Conservation (phyloP, 2,113 vertebrate species). For the Entomyzon cyanotis region DNA sequence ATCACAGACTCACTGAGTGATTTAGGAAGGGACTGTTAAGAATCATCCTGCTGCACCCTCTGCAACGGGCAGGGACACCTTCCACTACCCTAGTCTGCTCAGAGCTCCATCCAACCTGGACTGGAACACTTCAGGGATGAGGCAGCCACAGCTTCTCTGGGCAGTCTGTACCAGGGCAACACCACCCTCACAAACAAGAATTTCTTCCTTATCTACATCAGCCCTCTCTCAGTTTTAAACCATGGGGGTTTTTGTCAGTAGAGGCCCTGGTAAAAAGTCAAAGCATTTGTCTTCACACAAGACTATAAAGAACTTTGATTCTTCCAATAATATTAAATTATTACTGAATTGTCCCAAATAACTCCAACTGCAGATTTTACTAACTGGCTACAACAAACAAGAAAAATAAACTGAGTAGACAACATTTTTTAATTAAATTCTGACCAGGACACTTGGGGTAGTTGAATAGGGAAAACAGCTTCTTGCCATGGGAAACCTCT, state of each 20-base stretch:
- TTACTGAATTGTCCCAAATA: fast-evolving
- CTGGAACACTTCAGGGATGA: not conserved
- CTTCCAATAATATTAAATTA: not conserved
- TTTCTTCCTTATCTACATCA: not conserved
- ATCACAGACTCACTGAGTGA: not conserved
- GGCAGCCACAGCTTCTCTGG: not conserved
- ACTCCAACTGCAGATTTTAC: not conserved
- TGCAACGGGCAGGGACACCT: not conserved
- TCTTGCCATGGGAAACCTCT: not conserved
- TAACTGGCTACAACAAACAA: not conserved
- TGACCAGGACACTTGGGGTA: not conserved
- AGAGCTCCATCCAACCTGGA: not conserved
- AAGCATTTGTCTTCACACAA: not conserved
- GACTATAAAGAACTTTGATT: not conserved
- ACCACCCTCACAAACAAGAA: not conserved
- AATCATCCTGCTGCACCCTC: not conserved
- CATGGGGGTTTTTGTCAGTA: not conserved
- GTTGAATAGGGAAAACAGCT: not conserved
- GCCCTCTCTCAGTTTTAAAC: not conserved
- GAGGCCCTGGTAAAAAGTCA: not conserved
- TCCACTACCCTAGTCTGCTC: not conserved
- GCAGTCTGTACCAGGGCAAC: not conserved
- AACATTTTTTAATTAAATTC: not conserved
- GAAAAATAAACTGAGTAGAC: not conserved
- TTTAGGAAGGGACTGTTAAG: not conserved